A percentile compares a stretch with the other conserved stretches of the same genome.
Evolutionary conservation across 1,140 invertebrate species (phyloP).

Genomic region (Bicyclus anynana): DNA sequence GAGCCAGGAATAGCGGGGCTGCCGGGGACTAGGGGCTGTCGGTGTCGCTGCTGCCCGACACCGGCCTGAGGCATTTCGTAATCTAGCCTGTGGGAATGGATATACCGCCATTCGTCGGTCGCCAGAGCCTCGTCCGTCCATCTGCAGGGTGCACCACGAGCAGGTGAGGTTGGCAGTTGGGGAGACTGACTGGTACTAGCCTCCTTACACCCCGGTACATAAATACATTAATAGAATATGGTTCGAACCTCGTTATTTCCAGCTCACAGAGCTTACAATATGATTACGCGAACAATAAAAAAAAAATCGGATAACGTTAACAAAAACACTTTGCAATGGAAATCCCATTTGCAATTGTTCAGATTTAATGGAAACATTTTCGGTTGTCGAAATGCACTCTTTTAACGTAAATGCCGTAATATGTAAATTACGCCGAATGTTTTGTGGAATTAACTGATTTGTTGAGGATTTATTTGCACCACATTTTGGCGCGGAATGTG

Average conservation of each 20-base stretch:
- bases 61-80: too few species aligned
- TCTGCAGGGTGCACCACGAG: too few species aligned
- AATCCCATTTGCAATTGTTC: constrained; percentile 25
- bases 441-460: constrained; percentile 35
- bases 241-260: neutral
- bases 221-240: too few species aligned
- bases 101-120: too few species aligned
- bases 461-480: constrained; percentile 31
- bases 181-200: too few species aligned
- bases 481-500: constrained; percentile 25
- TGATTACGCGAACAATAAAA: neutral
- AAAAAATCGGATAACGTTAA: neutral
- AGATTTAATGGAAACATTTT: constrained; percentile 27
- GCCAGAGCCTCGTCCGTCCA: too few species aligned
- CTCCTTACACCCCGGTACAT: too few species aligned
- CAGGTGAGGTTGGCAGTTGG: too few species aligned
- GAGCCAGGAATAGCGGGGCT: too few species aligned
- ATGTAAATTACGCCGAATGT: constrained; percentile 34
- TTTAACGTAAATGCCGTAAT: constrained; percentile 23
- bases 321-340: constrained; percentile 1
- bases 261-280: neutral
- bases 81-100: too few species aligned
- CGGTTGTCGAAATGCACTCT: constrained; percentile 25
- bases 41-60: too few species aligned
- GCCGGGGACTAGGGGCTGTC: too few species aligned